These are phyloP conservation scores for Epizoanthus fatuus DNA, from an alignment of 92 coral and sea anemone species.

Conservation along the genomic window DNA sequence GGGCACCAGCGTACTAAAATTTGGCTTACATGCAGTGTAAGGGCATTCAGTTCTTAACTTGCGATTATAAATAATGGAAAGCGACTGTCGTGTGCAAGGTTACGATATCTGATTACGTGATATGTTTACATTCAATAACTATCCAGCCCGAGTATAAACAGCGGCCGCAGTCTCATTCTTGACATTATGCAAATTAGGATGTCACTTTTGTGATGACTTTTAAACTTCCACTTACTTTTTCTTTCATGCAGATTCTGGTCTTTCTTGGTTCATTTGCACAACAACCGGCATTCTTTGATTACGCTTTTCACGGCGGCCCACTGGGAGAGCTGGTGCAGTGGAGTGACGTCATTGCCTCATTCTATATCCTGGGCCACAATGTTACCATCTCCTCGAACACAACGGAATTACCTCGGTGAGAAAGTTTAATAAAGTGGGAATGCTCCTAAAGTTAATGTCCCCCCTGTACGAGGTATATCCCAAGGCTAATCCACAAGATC, in stretches of 20 bases:
- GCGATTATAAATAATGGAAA: too few species aligned
- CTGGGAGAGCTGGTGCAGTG: slow-evolving; percentile 96
- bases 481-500: too few species aligned
- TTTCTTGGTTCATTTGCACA: slow-evolving; percentile 82
- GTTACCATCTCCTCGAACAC: slow-evolving; percentile 53
- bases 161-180: too few species aligned
- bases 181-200: too few species aligned
- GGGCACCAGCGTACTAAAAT: too few species aligned
- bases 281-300: slow-evolving; percentile 68
- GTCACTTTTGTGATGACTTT: too few species aligned
- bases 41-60: too few species aligned
- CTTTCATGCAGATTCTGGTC: slow-evolving; percentile 73
- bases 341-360: slow-evolving; percentile 86
- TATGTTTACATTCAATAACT: too few species aligned
- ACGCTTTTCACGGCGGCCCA: slow-evolving; percentile 84
- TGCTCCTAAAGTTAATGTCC: not conserved
- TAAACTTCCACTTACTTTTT: slow-evolving; percentile 4
- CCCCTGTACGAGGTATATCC: not conserved
- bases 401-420: slow-evolving; percentile 62
- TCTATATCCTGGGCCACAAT: slow-evolving; percentile 91
- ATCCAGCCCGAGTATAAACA: too few species aligned
- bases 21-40: too few species aligned
- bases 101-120: too few species aligned
- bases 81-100: too few species aligned
- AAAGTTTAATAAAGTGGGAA: not conserved